These are phyloP conservation scores for Atrina japonica DNA, from an alignment of 2,888 invertebrate species.

Conservation along the genomic window DNA sequence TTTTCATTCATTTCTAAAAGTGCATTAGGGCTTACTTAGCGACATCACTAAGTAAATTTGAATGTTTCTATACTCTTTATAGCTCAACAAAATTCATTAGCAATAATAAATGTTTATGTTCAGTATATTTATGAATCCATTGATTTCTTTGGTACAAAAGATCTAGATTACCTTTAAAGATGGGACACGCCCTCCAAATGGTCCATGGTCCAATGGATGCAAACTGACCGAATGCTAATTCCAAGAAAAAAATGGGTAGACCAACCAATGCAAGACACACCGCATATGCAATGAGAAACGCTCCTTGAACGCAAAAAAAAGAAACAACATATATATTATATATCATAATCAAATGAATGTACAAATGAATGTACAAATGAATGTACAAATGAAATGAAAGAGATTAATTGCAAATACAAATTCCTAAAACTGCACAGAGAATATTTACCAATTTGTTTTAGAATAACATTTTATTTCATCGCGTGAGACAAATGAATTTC, in stretches of 20 bases:
- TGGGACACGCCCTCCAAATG: constrained; percentile 72
- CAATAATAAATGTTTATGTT: not conserved
- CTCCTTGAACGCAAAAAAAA: constrained; percentile 65
- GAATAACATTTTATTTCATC: no score
- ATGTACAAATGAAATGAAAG: not conserved
- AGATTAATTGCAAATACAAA: no score
- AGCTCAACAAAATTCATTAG: not conserved
- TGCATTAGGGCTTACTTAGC: no score
- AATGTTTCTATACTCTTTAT: no score
- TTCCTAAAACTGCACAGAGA: no score
- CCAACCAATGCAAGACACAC: constrained; percentile 72
- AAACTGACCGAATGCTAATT: constrained; percentile 76
- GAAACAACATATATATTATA: no score
- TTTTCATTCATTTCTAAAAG: no score
- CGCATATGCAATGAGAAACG: constrained; percentile 75
- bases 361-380: not conserved
- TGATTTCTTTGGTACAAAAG: not conserved
- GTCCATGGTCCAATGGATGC: constrained; percentile 76
- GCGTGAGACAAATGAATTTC: no score
- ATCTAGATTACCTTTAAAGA: constrained; percentile 70
- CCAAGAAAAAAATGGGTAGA: constrained; percentile 74
- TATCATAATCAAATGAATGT: no score
- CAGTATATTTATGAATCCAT: not conserved
- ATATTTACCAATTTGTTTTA: no score
- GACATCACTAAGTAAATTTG: no score